Evolutionary conservation across 2,888 invertebrate genomes (phyloP).

Genomic region (Carcina quercana): DNA sequence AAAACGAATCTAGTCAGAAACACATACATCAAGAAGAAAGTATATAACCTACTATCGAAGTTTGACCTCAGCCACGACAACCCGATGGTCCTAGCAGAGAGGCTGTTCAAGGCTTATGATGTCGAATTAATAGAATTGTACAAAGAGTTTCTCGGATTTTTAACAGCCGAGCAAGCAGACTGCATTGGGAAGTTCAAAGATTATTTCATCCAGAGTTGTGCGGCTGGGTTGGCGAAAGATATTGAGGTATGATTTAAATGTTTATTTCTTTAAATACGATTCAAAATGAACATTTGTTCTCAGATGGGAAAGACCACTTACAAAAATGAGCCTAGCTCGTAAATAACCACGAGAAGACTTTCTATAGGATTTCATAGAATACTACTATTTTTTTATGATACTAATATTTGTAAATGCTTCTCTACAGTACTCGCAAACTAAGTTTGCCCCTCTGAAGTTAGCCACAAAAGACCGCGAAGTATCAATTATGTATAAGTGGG

Average conservation of each 20-base stretch:
- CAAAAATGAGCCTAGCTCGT: too few species aligned
- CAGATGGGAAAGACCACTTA: too few species aligned
- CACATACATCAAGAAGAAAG: conserved; percentile 23
- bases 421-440: too few species aligned
- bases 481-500: too few species aligned
- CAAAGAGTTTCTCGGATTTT: conserved; percentile 48
- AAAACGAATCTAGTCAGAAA: conserved; percentile 21
- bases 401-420: too few species aligned
- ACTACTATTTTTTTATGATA: too few species aligned
- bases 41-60: conserved; percentile 25
- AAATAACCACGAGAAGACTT: too few species aligned
- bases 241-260: conserved; percentile 50
- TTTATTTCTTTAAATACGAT: too few species aligned
- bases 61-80: conserved; percentile 32
- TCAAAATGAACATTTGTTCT: too few species aligned
- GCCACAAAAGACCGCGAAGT: too few species aligned
- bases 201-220: conserved; percentile 43
- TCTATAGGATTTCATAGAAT: too few species aligned
- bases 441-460: too few species aligned
- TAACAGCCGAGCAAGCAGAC: conserved; percentile 53
- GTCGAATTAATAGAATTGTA: conserved; percentile 39
- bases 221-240: conserved; percentile 34
- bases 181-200: conserved; percentile 36
- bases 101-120: conserved; percentile 25
- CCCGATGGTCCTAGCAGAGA: conserved; percentile 26